phyloP scores from a whole-genome alignment of 2,888 invertebrate species.

The Stenodera caucasica region DNA sequence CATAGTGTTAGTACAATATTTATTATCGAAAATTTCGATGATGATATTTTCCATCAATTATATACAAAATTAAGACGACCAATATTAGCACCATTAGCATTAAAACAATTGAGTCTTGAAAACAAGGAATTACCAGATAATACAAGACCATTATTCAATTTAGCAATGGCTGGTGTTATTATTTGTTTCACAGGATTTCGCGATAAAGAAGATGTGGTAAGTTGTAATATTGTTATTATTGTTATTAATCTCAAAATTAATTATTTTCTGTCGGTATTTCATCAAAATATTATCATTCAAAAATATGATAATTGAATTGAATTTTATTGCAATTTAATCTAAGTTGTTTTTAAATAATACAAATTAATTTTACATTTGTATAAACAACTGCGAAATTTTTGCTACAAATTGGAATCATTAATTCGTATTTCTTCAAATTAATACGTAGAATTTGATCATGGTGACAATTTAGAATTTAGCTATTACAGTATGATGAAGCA shows the following conservation, averaged over 20 bases:
- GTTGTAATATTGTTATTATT: constrained; percentile 44
- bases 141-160: constrained; percentile 81
- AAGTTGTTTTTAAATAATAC: background rate
- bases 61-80: constrained; percentile 65
- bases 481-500: background rate
- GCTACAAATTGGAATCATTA: no score
- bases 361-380: no score
- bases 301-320: background rate
- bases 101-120: constrained; percentile 72
- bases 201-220: constrained; percentile 86
- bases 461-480: background rate
- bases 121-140: constrained; percentile 72
- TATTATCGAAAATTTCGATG: constrained; percentile 74
- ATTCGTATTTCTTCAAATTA: no score
- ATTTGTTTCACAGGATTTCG: constrained; percentile 93
- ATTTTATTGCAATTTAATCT: background rate
- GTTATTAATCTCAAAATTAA: background rate
- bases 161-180: constrained; percentile 84
- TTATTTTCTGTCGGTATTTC: background rate
- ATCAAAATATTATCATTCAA: background rate
- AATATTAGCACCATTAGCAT: constrained; percentile 79
- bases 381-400: no score
- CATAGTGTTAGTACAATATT: constrained; percentile 67
- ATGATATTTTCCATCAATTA: constrained; percentile 69
- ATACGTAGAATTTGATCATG: background rate